These are phyloP conservation scores for Prionchulus punctatus DNA, from an alignment of 2,888 invertebrate genomes.

Conservation along the genomic window DNA sequence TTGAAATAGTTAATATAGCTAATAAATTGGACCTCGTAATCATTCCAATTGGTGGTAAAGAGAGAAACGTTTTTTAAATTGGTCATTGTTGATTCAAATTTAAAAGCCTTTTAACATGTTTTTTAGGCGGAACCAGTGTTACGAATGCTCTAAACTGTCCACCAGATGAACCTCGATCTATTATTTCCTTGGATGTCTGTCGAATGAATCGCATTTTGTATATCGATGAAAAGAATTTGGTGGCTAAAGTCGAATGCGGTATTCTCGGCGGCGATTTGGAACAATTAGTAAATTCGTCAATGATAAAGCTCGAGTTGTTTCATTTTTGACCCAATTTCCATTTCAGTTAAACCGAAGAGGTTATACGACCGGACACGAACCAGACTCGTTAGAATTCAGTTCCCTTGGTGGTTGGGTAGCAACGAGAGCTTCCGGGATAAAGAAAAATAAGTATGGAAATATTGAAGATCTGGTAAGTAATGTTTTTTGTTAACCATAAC, in stretches of 20 bases:
- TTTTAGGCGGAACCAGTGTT: conserved; percentile 65
- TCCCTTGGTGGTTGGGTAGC: conserved; percentile 90
- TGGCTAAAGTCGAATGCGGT: conserved; percentile 68
- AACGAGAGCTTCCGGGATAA: conserved; percentile 94
- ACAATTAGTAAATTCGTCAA: no score
- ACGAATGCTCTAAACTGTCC: conserved; percentile 75
- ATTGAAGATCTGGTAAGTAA: conserved; percentile 73
- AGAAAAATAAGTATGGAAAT: conserved; percentile 93
- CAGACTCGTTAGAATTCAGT: conserved; percentile 87
- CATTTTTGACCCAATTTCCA: no score
- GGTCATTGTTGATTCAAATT: no score
- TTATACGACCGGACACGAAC: conserved; percentile 63
- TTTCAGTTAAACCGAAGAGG: conserved; percentile 19
- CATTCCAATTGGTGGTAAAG: conserved; percentile 71
- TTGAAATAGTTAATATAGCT: conserved; percentile 54
- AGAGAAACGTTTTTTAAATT: conserved; percentile 13
- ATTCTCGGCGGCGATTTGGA: conserved; percentile 89
- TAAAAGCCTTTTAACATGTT: no score
- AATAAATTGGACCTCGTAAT: conserved; percentile 56
- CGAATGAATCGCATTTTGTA: conserved; percentile 85
- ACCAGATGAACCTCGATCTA: conserved; percentile 54
- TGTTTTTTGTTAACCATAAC: no score
- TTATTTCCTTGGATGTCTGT: conserved; percentile 76
- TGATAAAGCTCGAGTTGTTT: no score
- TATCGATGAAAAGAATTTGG: conserved; percentile 68